phyloP scores from a whole-genome alignment of 2,888 invertebrate genomes.

The Euclidia mi region DNA sequence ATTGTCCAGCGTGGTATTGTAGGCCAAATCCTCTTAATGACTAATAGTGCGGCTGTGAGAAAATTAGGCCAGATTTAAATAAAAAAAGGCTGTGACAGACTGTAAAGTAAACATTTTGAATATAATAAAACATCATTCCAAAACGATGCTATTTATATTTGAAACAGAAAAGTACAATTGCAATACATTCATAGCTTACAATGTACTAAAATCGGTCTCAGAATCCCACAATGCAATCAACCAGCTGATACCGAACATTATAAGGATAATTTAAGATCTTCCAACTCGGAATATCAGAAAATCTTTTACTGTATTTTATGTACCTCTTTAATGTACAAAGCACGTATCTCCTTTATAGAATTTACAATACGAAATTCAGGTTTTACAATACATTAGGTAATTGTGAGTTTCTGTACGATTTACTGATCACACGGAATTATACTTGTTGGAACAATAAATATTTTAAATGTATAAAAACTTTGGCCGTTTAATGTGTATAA shows the following conservation, averaged over 20 bases:
- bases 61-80: too few species aligned
- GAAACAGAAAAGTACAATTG: constrained; percentile 33
- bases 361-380: constrained; percentile 47
- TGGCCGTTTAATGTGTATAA: too few species aligned
- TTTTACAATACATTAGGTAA: constrained; percentile 56
- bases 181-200: constrained; percentile 37
- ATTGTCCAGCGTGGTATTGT: too few species aligned
- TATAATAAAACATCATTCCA: too few species aligned
- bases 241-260: constrained; percentile 40
- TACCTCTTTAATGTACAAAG: constrained; percentile 41
- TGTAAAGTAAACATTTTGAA: too few species aligned
- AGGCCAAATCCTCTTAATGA: too few species aligned
- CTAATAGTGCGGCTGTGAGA: too few species aligned
- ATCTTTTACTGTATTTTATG: constrained; percentile 44
- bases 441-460: too few species aligned
- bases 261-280: constrained; percentile 45
- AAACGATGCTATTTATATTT: constrained; percentile 28
- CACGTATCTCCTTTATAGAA: constrained; percentile 45
- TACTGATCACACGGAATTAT: too few species aligned
- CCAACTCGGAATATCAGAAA: constrained; percentile 39
- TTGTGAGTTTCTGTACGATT: too few species aligned
- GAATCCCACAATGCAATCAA: constrained; percentile 37
- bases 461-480: too few species aligned
- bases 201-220: constrained; percentile 28
- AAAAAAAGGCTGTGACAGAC: too few species aligned